Percentiles rank a stretch among this genome's conserved stretches.
phyloP scores from a whole-genome alignment of 2,797 vertebrate genomes.

The Calcarius lapponicus region DNA sequence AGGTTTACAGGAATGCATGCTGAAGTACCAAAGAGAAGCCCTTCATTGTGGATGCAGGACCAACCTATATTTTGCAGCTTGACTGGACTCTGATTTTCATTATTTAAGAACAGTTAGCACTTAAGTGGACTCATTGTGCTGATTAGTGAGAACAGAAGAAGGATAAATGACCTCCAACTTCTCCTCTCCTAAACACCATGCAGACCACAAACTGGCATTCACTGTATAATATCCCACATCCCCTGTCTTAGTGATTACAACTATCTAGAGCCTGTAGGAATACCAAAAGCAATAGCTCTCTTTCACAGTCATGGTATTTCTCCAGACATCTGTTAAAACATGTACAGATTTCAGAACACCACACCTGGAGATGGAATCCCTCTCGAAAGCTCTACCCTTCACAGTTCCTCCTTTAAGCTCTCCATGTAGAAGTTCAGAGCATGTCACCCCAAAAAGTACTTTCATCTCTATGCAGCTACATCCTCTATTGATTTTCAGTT shows the following conservation, averaged over 20 bases:
- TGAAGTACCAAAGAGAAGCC: neutral
- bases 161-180: neutral
- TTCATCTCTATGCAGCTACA: neutral
- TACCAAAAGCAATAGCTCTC: neutral
- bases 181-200: neutral
- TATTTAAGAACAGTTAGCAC: neutral
- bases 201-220: neutral
- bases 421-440: neutral
- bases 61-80: neutral
- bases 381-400: neutral
- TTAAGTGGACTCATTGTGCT: neutral
- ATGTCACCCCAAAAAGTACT: neutral
- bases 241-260: neutral
- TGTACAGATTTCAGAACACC: constrained; percentile 22
- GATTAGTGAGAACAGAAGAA: neutral
- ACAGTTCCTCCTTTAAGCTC: neutral
- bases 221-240: neutral
- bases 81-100: neutral
- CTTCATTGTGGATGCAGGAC: neutral
- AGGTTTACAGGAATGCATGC: neutral
- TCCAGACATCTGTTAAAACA: constrained; percentile 35
- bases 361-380: constrained; percentile 47
- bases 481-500: neutral
- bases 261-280: neutral
- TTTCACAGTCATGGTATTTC: neutral